Evolutionary conservation across 2,113 vertebrate species (phyloP).

Genomic region (Gavialis gangeticus): DNA sequence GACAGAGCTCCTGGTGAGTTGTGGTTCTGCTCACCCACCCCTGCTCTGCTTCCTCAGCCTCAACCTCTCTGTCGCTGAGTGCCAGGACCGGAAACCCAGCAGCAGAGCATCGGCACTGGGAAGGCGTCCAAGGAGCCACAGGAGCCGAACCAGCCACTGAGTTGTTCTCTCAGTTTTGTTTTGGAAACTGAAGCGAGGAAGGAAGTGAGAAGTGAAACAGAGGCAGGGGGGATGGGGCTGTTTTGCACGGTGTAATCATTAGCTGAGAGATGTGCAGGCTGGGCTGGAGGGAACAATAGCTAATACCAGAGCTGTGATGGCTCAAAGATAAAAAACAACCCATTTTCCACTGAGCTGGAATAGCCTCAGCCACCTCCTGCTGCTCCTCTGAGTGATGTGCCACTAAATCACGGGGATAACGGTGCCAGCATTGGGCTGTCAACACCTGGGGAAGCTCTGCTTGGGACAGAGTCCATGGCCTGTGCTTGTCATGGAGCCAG

Average conservation of each 20-base stretch:
- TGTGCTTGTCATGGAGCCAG: not conserved
- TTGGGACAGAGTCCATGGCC: accelerated
- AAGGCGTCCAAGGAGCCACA: constrained; percentile 27
- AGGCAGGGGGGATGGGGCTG: not conserved
- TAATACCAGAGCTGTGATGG: constrained; percentile 44
- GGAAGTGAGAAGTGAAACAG: constrained; percentile 48
- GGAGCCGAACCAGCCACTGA: constrained; percentile 7
- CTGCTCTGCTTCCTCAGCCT: not conserved
- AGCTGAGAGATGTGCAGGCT: not conserved
- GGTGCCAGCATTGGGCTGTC: not conserved
- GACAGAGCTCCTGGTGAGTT: not conserved
- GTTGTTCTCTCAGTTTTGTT: constrained; percentile 55
- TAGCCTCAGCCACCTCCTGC: not conserved
- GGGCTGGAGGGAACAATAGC: constrained; percentile 35
- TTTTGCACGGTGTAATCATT: constrained; percentile 22
- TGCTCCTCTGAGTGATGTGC: not conserved
- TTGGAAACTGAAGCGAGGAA: constrained; percentile 65
- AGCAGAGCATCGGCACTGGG: constrained; percentile 20
- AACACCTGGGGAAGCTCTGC: accelerated
- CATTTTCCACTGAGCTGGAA: constrained; percentile 13
- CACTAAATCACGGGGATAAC: not conserved
- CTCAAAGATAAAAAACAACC: not conserved
- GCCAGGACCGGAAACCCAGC: not conserved
- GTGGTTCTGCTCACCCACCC: not conserved
- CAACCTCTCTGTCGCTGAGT: not conserved